These are phyloP conservation scores for Coreius guichenoti DNA, from an alignment of 2,797 vertebrate genomes.

Conservation along the genomic window DNA sequence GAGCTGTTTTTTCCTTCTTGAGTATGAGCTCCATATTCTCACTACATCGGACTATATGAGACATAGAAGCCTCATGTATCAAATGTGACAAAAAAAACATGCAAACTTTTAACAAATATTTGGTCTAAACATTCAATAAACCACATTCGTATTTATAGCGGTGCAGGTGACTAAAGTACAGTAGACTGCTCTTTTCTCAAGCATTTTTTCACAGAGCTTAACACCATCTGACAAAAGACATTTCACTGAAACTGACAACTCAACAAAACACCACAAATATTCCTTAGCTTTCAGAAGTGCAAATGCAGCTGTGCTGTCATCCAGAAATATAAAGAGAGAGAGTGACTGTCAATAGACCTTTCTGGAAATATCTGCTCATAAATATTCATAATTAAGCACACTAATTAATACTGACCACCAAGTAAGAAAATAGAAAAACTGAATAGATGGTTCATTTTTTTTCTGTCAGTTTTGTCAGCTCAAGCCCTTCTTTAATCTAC, in stretches of 20 bases:
- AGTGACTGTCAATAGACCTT: neutral
- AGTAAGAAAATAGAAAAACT: slow-evolving; percentile 24
- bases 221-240: slow-evolving; percentile 22
- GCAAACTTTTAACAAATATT: neutral
- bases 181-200: neutral
- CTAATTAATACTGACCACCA: slow-evolving; percentile 21
- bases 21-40: neutral
- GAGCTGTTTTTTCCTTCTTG: neutral
- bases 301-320: slow-evolving; percentile 21
- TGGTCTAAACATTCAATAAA: neutral
- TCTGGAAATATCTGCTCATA: slow-evolving; percentile 9
- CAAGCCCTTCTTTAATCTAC: neutral
- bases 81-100: neutral
- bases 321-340: neutral
- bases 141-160: neutral
- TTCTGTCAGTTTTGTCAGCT: neutral
- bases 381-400: neutral
- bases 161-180: neutral
- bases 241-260: slow-evolving; percentile 20
- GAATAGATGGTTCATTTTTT: neutral
- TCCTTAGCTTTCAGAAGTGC: slow-evolving; percentile 12
- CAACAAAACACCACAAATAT: slow-evolving; percentile 14
- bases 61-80: neutral
- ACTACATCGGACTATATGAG: neutral
- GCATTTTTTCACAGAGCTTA: neutral